Evolutionary conservation across 92 coral and sea anemone genomes (phyloP).

Genomic region (Epizoanthus ramosus): DNA sequence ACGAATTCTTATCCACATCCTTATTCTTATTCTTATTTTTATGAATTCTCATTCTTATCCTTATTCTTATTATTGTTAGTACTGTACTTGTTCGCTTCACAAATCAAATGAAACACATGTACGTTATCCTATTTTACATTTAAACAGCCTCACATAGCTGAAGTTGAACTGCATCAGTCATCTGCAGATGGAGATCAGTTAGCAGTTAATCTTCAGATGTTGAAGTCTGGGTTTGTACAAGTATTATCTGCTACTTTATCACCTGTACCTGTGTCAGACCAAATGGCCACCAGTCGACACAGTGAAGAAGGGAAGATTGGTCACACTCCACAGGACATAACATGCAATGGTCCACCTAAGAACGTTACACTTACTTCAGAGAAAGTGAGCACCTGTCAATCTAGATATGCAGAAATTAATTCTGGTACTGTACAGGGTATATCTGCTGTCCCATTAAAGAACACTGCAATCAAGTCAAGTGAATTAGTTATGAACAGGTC

Average conservation of each 20-base stretch:
- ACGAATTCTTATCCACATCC: too few relatives aligned
- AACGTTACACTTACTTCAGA: neutral
- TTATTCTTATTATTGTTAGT: too few relatives aligned
- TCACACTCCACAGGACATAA: neutral
- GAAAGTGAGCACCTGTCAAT: neutral
- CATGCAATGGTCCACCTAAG: neutral
- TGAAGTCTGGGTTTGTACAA: conserved; percentile 17
- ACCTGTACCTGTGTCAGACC: too few relatives aligned
- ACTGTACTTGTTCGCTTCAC: too few relatives aligned
- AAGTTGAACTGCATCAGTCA: conserved; percentile 17
- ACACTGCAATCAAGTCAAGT: neutral
- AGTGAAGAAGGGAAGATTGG: neutral
- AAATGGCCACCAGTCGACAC: too few relatives aligned
- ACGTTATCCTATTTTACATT: too few relatives aligned
- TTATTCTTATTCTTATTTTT: too few relatives aligned
- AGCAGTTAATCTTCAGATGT: conserved; percentile 11
- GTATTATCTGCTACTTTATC: neutral
- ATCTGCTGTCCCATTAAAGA: neutral
- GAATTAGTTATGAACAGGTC: neutral
- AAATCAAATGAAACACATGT: too few relatives aligned
- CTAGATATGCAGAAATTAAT: neutral
- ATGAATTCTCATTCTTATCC: too few relatives aligned
- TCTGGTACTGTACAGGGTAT: neutral
- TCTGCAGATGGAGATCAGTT: neutral
- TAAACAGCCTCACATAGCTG: conserved; percentile 8